A percentile compares a stretch with the other conserved stretches of the same genome.
These are phyloP conservation scores for Prionailurus bengalensis DNA, from an alignment of 2,113 vertebrate species.

Conservation along the genomic window DNA sequence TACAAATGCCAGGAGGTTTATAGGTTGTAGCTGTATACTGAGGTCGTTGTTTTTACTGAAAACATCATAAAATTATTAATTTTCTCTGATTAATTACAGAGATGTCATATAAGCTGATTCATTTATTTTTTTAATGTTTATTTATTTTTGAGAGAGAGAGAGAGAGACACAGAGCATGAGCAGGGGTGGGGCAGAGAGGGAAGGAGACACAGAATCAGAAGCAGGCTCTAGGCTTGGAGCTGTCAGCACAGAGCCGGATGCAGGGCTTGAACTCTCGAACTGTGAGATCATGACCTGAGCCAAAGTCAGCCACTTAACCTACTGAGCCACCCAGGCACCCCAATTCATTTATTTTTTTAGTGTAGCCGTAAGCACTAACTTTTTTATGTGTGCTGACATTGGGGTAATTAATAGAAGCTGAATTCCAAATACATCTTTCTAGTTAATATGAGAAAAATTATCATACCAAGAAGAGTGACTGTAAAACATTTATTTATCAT, in stretches of 20 bases:
- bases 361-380: slow-evolving; percentile 22
- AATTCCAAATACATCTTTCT: slow-evolving; percentile 67
- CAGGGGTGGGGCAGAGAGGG: not conserved
- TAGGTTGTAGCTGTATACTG: slow-evolving; percentile 8
- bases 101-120: slow-evolving; percentile 5
- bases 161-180: not conserved
- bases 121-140: slow-evolving; percentile 25
- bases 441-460: slow-evolving; percentile 66
- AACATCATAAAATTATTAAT: slow-evolving; percentile 52
- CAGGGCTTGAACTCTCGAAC: not conserved
- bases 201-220: not conserved
- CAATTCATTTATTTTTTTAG: slow-evolving; percentile 60
- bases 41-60: slow-evolving; percentile 60
- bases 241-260: not conserved
- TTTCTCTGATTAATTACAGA: slow-evolving; percentile 67
- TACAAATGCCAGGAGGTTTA: not conserved
- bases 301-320: not conserved
- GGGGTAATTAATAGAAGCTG: slow-evolving; percentile 60
- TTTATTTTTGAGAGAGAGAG: not conserved
- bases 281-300: not conserved
- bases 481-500: slow-evolving; percentile 49
- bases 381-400: not conserved
- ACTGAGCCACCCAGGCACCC: not conserved
- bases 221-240: not conserved
- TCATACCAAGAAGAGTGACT: slow-evolving; percentile 4